phyloP scores from a whole-genome alignment of 2,888 invertebrate species.

The Stomorhina lunata region DNA sequence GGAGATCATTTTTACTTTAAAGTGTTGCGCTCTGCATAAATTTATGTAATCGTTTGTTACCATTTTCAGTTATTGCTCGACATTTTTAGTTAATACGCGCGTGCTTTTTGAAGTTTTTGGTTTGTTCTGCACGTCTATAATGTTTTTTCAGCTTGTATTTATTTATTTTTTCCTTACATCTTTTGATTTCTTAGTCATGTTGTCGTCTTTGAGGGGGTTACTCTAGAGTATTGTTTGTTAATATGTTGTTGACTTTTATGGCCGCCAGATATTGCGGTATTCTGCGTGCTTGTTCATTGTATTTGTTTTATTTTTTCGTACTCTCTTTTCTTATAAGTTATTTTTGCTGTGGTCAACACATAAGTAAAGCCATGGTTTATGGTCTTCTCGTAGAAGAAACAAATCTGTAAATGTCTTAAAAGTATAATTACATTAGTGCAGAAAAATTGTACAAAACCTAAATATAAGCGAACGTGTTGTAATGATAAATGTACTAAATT shows the following conservation, averaged over 20 bases:
- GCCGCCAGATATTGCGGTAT: constrained; percentile 59
- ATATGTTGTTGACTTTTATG: constrained; percentile 65
- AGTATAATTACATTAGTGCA: constrained; percentile 50
- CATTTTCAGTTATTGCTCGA: constrained; percentile 72
- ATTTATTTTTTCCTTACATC: not conserved
- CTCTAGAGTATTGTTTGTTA: constrained; percentile 67
- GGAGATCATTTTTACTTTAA: constrained; percentile 71
- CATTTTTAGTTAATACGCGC: constrained; percentile 66
- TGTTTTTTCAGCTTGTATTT: not conserved
- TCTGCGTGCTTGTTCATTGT: constrained; percentile 39
- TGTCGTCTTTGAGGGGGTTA: constrained; percentile 46
- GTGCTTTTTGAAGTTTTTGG: constrained; percentile 65
- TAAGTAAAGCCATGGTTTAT: constrained; percentile 31
- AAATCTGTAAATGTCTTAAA: constrained; percentile 46
- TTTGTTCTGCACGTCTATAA: constrained; percentile 45
- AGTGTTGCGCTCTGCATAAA: constrained; percentile 77
- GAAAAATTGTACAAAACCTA: constrained; percentile 23
- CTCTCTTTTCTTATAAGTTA: constrained; percentile 18
- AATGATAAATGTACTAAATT: constrained; percentile 35
- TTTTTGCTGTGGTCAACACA: constrained; percentile 50
- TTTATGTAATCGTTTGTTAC: constrained; percentile 79
- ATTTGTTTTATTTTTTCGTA: constrained; percentile 9
- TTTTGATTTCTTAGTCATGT: not conserved
- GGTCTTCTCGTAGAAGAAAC: constrained; percentile 4
- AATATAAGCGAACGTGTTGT: constrained; percentile 32